A percentile compares a stretch with the other conserved stretches of the same genome.
These are phyloP conservation scores for Arvicanthis niloticus DNA, from an alignment of 2,113 vertebrate species.

Conservation along the genomic window DNA sequence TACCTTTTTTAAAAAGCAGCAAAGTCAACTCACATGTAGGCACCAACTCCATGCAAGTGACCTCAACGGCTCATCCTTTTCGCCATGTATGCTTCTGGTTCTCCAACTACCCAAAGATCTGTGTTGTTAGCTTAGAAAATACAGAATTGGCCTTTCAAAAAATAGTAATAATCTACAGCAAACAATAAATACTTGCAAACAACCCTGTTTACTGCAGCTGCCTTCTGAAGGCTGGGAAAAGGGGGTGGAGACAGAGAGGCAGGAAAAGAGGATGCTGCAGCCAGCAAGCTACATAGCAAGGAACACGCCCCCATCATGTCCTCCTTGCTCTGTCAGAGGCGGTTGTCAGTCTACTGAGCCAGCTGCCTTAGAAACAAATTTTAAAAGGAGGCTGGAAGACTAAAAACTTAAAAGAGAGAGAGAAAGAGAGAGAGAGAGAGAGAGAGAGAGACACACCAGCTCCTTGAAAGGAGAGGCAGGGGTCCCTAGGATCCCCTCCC, in stretches of 20 bases:
- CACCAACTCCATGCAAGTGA: slow-evolving; percentile 86
- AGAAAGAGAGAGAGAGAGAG: neutral
- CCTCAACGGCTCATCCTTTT: slow-evolving; percentile 83
- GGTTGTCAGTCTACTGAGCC: slow-evolving; percentile 75
- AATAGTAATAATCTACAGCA: slow-evolving; percentile 76
- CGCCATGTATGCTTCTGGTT: slow-evolving; percentile 85
- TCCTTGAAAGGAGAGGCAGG: slow-evolving; percentile 78
- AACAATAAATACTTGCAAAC: slow-evolving; percentile 82
- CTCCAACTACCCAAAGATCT: slow-evolving; percentile 60
- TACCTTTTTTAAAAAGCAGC: slow-evolving; percentile 81
- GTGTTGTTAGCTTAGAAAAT: slow-evolving; percentile 75
- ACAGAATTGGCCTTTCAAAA: slow-evolving; percentile 76
- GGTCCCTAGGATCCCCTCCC: slow-evolving; percentile 83
- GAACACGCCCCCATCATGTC: slow-evolving; percentile 88
- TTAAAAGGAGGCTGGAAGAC: slow-evolving; percentile 83
- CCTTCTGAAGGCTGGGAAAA: slow-evolving; percentile 81
- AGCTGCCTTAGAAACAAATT: slow-evolving; percentile 86
- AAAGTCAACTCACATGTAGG: slow-evolving; percentile 85
- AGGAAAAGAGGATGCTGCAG: slow-evolving; percentile 75
- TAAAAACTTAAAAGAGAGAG: slow-evolving; percentile 62
- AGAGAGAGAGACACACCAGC: slow-evolving; percentile 85
- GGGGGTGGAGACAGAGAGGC: slow-evolving; percentile 80
- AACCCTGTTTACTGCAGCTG: slow-evolving; percentile 81
- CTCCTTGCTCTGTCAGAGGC: slow-evolving; percentile 85
- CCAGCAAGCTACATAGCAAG: slow-evolving; percentile 79